These are phyloP conservation scores for Cyanistes caeruleus DNA, from an alignment of 2,113 vertebrate species.

Conservation along the genomic window DNA sequence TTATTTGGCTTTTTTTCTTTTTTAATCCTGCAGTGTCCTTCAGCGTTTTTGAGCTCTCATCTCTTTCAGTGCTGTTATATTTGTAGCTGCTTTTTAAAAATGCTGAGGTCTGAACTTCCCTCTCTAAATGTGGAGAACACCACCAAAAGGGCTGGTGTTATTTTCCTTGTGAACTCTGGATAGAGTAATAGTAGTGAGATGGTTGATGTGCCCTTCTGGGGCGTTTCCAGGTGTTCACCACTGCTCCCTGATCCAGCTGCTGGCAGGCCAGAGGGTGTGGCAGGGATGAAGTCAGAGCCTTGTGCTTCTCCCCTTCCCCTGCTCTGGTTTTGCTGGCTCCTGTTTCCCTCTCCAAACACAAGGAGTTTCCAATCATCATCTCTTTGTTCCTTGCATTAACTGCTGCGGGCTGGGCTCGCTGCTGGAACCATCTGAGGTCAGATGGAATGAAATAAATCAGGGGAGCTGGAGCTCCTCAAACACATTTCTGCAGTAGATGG, in stretches of 20 bases:
- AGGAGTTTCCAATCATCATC: neutral
- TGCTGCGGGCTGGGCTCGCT: accelerated
- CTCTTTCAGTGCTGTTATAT: neutral
- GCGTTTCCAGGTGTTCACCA: neutral
- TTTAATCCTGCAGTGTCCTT: neutral
- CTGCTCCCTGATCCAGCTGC: accelerated
- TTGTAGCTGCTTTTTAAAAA: neutral
- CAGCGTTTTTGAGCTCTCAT: neutral
- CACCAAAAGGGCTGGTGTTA: neutral
- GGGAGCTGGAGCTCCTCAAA: neutral
- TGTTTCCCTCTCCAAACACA: neutral
- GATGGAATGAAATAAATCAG: neutral
- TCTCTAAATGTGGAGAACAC: neutral
- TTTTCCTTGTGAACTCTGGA: neutral
- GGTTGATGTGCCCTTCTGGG: neutral
- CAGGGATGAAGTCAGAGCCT: neutral
- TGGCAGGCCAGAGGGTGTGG: neutral
- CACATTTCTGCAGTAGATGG: neutral
- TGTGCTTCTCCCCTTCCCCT: neutral
- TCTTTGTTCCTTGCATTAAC: neutral
- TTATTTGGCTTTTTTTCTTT: neutral
- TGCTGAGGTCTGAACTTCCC: neutral
- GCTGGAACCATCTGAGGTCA: neutral
- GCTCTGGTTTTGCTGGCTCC: neutral
- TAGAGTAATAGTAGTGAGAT: neutral